phyloP scores from a whole-genome alignment of 2,888 invertebrate genomes.

The Yponomeuta cagnagella region DNA sequence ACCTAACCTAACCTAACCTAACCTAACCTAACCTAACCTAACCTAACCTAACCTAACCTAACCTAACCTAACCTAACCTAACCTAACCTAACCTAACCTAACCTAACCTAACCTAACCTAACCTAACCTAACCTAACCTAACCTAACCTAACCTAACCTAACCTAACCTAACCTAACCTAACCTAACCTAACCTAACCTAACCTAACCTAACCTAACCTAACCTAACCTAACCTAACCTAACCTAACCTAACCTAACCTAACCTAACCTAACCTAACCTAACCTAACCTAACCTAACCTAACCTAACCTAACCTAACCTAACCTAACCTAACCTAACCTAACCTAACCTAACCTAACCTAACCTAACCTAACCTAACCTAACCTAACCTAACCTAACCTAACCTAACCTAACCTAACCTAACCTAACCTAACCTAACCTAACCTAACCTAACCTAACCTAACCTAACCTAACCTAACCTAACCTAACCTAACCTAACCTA shows the following conservation, averaged over 20 bases:
- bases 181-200: slow-evolving; percentile 24
- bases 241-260: slow-evolving; percentile 21
- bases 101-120: slow-evolving; percentile 26
- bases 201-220: slow-evolving; percentile 25
- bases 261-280: slow-evolving; percentile 23
- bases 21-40: slow-evolving; percentile 20
- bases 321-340: slow-evolving; percentile 24
- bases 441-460: slow-evolving; percentile 26
- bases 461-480: slow-evolving; percentile 26
- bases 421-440: slow-evolving; percentile 27
- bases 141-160: slow-evolving; percentile 24
- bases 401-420: slow-evolving; percentile 27
- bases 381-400: slow-evolving; percentile 26
- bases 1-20: slow-evolving; percentile 27
- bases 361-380: slow-evolving; percentile 25
- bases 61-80: slow-evolving; percentile 25
- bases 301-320: slow-evolving; percentile 26
- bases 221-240: slow-evolving; percentile 21
- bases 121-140: slow-evolving; percentile 25
- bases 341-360: slow-evolving; percentile 22
- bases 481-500: slow-evolving; percentile 27
- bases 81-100: slow-evolving; percentile 26
- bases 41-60: slow-evolving; percentile 24
- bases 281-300: slow-evolving; percentile 25
- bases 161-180: slow-evolving; percentile 24